phyloP scores from a whole-genome alignment of 1,140 invertebrate species.

The Choristoneura fumiferana region DNA sequence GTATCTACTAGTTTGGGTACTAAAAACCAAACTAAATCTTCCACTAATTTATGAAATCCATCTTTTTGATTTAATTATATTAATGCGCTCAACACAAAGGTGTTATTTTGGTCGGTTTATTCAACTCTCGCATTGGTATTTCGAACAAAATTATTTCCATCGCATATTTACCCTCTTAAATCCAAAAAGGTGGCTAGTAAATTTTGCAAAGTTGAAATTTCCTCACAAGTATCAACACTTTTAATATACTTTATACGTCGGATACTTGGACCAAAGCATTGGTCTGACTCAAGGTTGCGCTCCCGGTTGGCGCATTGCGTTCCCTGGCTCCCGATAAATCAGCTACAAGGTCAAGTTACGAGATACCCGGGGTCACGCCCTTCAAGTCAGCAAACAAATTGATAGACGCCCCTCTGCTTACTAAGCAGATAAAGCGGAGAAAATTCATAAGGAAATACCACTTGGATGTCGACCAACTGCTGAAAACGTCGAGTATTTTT shows the following conservation, averaged over 20 bases:
- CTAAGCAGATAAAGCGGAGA: neutral
- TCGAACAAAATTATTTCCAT: too few relatives aligned
- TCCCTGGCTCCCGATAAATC: conserved; percentile 43
- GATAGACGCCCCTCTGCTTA: neutral
- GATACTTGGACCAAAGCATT: neutral
- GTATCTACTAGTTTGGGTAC: too few relatives aligned
- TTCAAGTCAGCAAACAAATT: conserved; percentile 5
- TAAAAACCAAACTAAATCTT: neutral
- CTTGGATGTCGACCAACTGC: neutral
- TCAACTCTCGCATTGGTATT: neutral
- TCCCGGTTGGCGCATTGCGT: conserved; percentile 52
- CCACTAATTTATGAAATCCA: neutral
- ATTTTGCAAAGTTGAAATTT: too few relatives aligned
- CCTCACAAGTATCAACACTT: too few relatives aligned
- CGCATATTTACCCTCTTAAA: too few relatives aligned
- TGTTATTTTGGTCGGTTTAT: conserved; percentile 5
- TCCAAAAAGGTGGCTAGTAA: too few relatives aligned
- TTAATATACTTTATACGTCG: too few relatives aligned
- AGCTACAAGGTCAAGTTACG: conserved; percentile 34
- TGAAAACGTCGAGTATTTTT: too few relatives aligned
- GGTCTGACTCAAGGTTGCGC: conserved; percentile 29
- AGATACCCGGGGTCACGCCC: conserved; percentile 18
- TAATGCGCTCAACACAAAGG: conserved; percentile 3
- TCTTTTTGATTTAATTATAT: conserved; percentile 1
- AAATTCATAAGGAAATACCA: neutral